Evolutionary conservation across 1,140 invertebrate genomes (phyloP), one percentile per base, ranked within the genome.

Genomic region (Sipha flava): DNA sequence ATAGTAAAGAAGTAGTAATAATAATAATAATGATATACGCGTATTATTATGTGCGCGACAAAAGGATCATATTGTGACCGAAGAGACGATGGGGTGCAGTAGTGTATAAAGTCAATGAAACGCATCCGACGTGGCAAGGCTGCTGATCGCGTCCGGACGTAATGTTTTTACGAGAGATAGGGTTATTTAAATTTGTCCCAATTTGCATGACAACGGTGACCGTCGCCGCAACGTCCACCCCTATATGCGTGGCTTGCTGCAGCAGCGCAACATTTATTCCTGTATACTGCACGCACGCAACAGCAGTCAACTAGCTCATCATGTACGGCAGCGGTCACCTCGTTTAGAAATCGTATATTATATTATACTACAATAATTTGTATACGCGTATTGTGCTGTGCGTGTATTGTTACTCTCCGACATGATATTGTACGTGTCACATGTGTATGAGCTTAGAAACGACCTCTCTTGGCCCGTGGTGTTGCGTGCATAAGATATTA

Each of bases 101-200:
- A 31, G 70, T 7, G 4, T 12, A 16, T 75, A 54, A 52, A 75
- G 72, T 75, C 72, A 75, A 75, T 54, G 72, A 75, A 75, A 75
- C 45, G 72, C 64, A 31, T 72, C 10, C 72, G 45, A n/a, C n/a
- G n/a, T n/a, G n/a, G n/a, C n/a, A n/a, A n/a, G n/a, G 45, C 16
- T n/a, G 72, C 47, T 1, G 12, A 54, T 54, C 49, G 43, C 45
- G n/a, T 34, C 57, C 40, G 68, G 68, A 75, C 47, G 72, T 49
- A 52, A 75, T 52, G 72, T 75, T 75, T 75, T 75, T 54, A 75
- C 31, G 72, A 54, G 49, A 12, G 72, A 75, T 54, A 49, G 72
- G 72, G 72, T 75, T 75, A 75, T 75, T 75, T 75, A 75, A 75
- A 75, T 75, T 75, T 75, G 72, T 75, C 47, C 29, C 47, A n/a